A percentile compares a stretch with the other conserved stretches of the same genome.
Conservation (phyloP, 2,888 invertebrate genomes). For the Philhelius pedissequus region DNA sequence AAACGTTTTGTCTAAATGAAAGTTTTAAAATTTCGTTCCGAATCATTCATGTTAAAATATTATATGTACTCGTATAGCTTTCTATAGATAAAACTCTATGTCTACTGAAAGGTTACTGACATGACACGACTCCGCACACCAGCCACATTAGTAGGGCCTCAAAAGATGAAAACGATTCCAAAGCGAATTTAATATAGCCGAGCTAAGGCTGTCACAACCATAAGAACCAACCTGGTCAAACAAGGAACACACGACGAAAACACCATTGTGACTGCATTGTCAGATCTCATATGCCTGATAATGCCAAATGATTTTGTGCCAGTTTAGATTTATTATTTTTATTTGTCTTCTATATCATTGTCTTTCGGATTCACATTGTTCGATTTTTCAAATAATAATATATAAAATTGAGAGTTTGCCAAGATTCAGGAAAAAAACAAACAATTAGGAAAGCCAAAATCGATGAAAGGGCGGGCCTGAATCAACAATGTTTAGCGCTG, state of each 20-base stretch:
- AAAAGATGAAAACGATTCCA: conserved; percentile 47
- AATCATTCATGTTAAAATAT: not conserved
- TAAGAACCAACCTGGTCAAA: not conserved
- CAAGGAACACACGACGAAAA: conserved; percentile 31
- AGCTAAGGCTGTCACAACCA: not conserved
- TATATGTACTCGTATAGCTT: too few relatives aligned
- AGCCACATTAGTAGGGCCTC: not conserved
- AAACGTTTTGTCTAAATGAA: not conserved
- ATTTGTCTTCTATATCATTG: not conserved
- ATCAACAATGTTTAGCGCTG: conserved; percentile 2
- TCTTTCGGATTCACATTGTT: not conserved
- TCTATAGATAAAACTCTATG: conserved; percentile 1
- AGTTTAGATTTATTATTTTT: conserved; percentile 7
- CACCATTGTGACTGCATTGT: conserved; percentile 42
- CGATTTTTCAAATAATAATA: not conserved
- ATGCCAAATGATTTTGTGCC: conserved; percentile 52
- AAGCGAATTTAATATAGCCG: conserved; percentile 4
- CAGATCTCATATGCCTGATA: conserved; percentile 48
- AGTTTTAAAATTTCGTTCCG: not conserved
- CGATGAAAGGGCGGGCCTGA: not conserved
- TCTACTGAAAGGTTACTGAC: conserved; percentile 36
- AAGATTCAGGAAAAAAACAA: not conserved
- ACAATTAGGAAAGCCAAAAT: not conserved
- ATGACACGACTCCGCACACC: not conserved
- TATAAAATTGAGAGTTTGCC: conserved; percentile 11